These are phyloP conservation scores for Caenorhabditis brenneri DNA, from an alignment of 1,140 invertebrate species.

Conservation along the genomic window DNA sequence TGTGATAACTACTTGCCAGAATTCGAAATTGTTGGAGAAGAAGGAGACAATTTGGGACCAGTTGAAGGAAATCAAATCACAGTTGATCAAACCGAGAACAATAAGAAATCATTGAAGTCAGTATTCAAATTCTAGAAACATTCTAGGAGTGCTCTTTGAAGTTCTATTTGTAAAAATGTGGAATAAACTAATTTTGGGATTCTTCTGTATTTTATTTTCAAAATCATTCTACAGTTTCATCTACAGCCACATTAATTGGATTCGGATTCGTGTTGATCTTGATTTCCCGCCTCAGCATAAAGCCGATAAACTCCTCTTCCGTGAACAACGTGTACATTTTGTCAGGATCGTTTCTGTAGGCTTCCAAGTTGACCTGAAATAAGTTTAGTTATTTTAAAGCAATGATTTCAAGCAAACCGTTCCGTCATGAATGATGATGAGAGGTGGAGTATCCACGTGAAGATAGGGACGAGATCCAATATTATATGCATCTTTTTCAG, in stretches of 20 bases:
- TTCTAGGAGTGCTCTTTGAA: neutral
- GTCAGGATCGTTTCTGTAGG: neutral
- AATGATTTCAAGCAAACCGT: neutral
- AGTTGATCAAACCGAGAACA: neutral
- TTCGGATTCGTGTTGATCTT: neutral
- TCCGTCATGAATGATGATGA: neutral
- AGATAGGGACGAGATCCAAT: neutral
- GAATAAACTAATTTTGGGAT: neutral
- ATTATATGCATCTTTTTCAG: neutral
- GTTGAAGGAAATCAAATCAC: slow-evolving; percentile 74
- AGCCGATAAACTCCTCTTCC: neutral
- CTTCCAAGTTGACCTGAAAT: neutral
- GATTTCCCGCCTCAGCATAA: neutral
- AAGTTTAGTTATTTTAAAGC: neutral
- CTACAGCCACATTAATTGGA: neutral
- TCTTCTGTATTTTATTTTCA: neutral
- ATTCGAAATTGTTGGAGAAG: neutral
- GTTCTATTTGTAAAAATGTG: neutral
- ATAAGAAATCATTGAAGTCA: neutral
- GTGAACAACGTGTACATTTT: neutral
- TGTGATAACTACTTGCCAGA: slow-evolving; percentile 43
- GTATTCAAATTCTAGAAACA: neutral
- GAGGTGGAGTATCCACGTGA: neutral
- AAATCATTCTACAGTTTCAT: neutral
- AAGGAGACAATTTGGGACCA: slow-evolving; percentile 73